Conservation (phyloP, 2,113 vertebrate species). For the Rhadina sibilatrix region DNA sequence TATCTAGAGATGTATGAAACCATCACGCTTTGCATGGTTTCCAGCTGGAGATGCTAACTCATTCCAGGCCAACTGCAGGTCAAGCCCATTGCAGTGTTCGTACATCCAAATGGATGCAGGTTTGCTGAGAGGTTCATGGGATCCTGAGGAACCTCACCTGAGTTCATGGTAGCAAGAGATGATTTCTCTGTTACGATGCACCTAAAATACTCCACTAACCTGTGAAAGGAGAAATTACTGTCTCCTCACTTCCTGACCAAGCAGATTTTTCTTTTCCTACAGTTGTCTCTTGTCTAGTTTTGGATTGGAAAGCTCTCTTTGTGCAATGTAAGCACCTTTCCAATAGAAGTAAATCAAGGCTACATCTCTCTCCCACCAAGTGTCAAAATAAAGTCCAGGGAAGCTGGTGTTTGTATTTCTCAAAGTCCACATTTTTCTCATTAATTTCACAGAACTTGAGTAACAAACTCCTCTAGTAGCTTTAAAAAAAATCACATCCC, state of each 20-base stretch:
- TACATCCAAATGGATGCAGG: neutral
- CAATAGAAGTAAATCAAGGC: neutral
- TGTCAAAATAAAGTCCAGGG: neutral
- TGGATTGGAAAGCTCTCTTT: neutral
- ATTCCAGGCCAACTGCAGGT: neutral
- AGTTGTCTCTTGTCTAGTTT: neutral
- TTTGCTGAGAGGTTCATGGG: neutral
- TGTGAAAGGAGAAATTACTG: neutral
- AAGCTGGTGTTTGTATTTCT: neutral
- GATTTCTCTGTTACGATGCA: neutral
- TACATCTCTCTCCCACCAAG: neutral
- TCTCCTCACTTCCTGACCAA: neutral
- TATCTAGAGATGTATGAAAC: neutral
- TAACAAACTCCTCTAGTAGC: neutral
- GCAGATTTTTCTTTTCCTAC: neutral
- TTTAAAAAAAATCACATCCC: neutral
- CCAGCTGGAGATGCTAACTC: neutral
- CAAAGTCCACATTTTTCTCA: constrained; percentile 16
- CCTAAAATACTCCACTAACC: neutral
- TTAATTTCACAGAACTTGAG: neutral
- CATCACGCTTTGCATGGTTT: neutral
- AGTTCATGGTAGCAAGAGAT: neutral
- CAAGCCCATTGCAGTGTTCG: neutral
- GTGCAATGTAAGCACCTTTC: neutral
- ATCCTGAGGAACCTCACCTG: neutral